Conservation (phyloP, 2,797 vertebrate genomes). For the Sciaenops ocellatus region DNA sequence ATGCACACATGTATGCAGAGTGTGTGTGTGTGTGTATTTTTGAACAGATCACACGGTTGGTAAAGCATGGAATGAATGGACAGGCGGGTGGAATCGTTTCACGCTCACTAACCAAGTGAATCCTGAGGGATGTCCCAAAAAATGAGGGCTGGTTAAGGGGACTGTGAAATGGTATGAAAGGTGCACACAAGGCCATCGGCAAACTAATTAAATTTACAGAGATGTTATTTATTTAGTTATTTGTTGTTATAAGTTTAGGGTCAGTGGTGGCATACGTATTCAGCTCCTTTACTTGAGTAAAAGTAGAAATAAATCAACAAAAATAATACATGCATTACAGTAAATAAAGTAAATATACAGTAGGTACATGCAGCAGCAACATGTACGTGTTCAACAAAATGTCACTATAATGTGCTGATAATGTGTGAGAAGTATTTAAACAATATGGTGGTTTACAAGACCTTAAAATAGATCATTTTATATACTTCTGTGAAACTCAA, state of each 20-base stretch:
- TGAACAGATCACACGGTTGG: slow-evolving; percentile 84
- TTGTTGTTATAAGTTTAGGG: too few species aligned
- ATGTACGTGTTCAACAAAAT: background rate
- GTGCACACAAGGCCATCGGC: background rate
- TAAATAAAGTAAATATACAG: background rate
- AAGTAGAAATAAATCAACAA: background rate
- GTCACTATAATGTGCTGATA: too few species aligned
- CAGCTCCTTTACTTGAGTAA: background rate
- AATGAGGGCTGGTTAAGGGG: slow-evolving; percentile 1
- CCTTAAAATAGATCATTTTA: background rate
- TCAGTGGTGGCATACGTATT: background rate
- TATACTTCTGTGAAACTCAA: background rate
- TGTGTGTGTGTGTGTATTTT: slow-evolving; percentile 54
- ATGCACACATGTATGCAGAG: slow-evolving; percentile 44
- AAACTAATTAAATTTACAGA: background rate
- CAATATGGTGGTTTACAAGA: background rate
- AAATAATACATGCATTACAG: background rate
- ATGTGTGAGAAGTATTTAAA: background rate
- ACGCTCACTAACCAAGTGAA: slow-evolving; percentile 58
- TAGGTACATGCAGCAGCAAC: background rate
- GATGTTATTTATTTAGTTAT: background rate
- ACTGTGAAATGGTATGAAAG: slow-evolving; percentile 13
- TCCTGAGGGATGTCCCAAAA: slow-evolving; percentile 65
- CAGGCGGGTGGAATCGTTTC: slow-evolving; percentile 76
- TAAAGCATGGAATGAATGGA: slow-evolving; percentile 82